Evolutionary conservation across 2,888 invertebrate species (phyloP).

Genomic region (Drosophila merina): DNA sequence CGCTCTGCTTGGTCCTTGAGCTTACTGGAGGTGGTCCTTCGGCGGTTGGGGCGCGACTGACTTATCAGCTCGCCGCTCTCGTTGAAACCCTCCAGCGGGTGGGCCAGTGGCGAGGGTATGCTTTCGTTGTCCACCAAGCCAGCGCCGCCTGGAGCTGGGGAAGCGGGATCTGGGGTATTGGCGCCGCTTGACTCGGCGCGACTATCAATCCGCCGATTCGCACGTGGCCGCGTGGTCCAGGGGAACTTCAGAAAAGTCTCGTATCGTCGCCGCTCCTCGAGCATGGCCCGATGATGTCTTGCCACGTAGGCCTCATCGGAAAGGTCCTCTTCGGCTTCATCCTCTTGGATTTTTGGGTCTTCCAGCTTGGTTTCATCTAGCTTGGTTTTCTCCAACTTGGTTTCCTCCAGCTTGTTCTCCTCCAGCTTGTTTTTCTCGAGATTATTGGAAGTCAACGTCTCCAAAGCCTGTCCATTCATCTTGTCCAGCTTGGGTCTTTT

Average conservation of each 20-base stretch:
- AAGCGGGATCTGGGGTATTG: conserved; percentile 90
- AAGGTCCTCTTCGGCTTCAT: conserved; percentile 88
- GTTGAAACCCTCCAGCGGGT: conserved; percentile 74
- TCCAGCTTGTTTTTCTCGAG: neutral
- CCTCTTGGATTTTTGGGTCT: neutral
- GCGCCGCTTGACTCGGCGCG: conserved; percentile 89
- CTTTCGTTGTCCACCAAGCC: conserved; percentile 82
- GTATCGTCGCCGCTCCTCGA: conserved; percentile 90
- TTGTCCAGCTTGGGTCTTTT: conserved; percentile 54
- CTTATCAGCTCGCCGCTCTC: conserved; percentile 43
- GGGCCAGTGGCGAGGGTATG: conserved; percentile 82
- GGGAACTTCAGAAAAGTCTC: conserved; percentile 84
- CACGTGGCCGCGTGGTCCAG: conserved; percentile 85
- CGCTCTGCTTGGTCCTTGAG: conserved; percentile 74
- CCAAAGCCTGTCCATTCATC: conserved; percentile 18
- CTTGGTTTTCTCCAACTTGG: neutral
- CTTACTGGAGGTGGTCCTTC: conserved; percentile 82
- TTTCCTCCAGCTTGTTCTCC: neutral
- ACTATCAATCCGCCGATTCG: conserved; percentile 88
- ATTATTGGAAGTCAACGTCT: too few relatives aligned
- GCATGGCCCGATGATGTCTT: conserved; percentile 88
- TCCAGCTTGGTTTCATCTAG: neutral
- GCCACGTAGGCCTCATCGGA: conserved; percentile 89
- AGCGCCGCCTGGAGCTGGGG: conserved; percentile 85
- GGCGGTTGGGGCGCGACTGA: conserved; percentile 76